Evolutionary conservation across 2,888 invertebrate genomes (phyloP).

Genomic region (Synergus laeviventris): DNA sequence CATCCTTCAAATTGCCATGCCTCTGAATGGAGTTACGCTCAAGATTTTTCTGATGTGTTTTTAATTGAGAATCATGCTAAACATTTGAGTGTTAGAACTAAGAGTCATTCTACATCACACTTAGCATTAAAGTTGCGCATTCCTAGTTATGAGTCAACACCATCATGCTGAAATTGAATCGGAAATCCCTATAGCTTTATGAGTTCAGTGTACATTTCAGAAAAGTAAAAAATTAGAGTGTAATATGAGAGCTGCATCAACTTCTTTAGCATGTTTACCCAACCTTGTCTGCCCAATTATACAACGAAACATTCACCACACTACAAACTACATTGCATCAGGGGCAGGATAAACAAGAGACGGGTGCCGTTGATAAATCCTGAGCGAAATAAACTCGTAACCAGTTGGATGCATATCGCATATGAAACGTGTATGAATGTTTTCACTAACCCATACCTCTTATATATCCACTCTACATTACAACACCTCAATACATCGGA

Average conservation of each 20-base stretch:
- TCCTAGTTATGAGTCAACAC: background rate
- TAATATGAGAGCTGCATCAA: conserved; percentile 27
- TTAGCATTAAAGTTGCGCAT: background rate
- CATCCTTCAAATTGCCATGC: no score
- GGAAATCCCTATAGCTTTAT: conserved; percentile 3
- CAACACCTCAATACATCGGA: conserved; percentile 15
- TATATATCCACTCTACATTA: conserved; percentile 6
- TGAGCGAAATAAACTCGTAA: conserved; percentile 25
- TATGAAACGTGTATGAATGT: conserved; percentile 15
- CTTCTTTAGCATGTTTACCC: conserved; percentile 15
- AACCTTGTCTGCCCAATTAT: conserved; percentile 39
- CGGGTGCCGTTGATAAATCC: conserved; percentile 29
- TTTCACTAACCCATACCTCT: conserved; percentile 24
- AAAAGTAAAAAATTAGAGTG: conserved; percentile 20
- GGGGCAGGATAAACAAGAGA: conserved; percentile 32
- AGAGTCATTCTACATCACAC: background rate
- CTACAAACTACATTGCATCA: conserved; percentile 35
- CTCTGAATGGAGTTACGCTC: no score
- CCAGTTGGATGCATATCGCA: background rate
- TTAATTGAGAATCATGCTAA: background rate
- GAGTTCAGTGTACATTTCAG: background rate
- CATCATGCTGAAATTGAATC: conserved; percentile 5
- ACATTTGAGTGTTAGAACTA: background rate
- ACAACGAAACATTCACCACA: conserved; percentile 33
- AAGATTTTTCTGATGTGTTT: no score